Evolutionary conservation across 2,113 vertebrate species (phyloP).

Genomic region (Rhea americana): DNA sequence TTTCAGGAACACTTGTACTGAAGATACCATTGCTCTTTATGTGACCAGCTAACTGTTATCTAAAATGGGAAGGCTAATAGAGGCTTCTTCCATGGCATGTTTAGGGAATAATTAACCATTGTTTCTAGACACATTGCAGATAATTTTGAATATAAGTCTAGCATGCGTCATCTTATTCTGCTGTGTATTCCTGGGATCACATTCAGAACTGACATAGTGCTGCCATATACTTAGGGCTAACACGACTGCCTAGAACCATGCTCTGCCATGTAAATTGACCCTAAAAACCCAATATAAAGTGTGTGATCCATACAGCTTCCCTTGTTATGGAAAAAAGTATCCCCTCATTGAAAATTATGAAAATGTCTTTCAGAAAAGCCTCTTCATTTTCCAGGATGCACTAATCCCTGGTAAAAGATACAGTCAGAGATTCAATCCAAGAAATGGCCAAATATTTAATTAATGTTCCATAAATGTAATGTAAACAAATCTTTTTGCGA

Average conservation of each 20-base stretch:
- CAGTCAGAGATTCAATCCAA: not conserved
- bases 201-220: not conserved
- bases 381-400: not conserved
- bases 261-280: not conserved
- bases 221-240: not conserved
- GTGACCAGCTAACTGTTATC: not conserved
- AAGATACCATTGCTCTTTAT: not conserved
- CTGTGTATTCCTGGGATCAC: not conserved
- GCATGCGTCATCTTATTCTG: not conserved
- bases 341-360: not conserved
- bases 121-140: not conserved
- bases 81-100: not conserved
- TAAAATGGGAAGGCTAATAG: not conserved
- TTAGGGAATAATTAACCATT: not conserved
- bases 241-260: not conserved
- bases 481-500: not conserved
- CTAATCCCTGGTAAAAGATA: not conserved
- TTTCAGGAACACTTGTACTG: not conserved
- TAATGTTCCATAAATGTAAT: not conserved
- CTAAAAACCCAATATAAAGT: not conserved
- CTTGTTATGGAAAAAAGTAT: not conserved
- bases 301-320: not conserved
- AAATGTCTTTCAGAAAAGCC: not conserved
- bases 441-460: not conserved
- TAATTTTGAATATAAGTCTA: not conserved